Base-by-base conservation (phyloP, 1,140 invertebrate genomes). In the Zeugodacus cucurbitae region DNA sequence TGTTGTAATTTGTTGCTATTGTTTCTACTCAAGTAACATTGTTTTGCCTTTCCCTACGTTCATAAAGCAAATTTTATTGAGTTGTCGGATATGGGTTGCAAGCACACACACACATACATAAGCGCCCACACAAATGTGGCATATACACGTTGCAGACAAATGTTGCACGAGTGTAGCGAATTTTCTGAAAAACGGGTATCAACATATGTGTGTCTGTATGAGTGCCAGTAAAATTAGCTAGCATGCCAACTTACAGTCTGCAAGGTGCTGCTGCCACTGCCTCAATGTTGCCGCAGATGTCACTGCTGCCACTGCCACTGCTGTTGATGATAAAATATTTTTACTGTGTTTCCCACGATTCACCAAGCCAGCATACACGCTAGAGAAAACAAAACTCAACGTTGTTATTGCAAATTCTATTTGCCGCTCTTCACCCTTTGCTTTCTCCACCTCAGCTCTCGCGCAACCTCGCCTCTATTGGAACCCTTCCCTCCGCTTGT, bases 41-140 rank as follows among this genome's bases (percentile, higher is more conserved):
- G 34, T 74, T 74, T 74, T 37, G 26, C 7, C 17, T 67, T 32
- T 29, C 10, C 62, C 29, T 34, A 11, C 37, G 34, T n/a, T 26
- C 82, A 86, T 57, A 86, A 86, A 86, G 44, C 82, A 86, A 48
- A 57, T 57, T 86, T 86, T 86, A 86, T 86, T 86, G 44, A 86
- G 82, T 86, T 86, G 44, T 57, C 26, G 82, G 2, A 82, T 82
- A 48, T 29, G 62, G 17, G 32, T 74, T 74, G 29, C 34, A 37
- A 74, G 34, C 14, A 6, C 34, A 74, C 14, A 6, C 34, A 74
- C 5, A 22, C 22, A 37, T 37, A 22, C 67, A 41, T 34, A 48
- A 48, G 14, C 10, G 14, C 44, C 44, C 11, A 48, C 44, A n/a
- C n/a, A n/a, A n/a, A n/a, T n/a, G n/a, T n/a, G n/a, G n/a, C n/a